Base-by-base conservation (phyloP, 2,888 invertebrate species). In the Drosophila falleni region DNA sequence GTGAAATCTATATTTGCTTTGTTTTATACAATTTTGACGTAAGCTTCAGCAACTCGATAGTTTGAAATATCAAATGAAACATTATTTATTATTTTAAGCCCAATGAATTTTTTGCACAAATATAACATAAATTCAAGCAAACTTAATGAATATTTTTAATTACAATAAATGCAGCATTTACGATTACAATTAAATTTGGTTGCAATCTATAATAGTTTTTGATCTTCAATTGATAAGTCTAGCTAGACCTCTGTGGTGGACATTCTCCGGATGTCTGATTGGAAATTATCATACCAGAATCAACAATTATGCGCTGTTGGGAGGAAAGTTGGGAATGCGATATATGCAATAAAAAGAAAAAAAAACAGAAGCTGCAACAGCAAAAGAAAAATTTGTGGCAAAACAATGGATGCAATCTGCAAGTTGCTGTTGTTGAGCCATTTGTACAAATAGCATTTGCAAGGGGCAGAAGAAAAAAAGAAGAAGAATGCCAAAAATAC, bases 401-500 rank as follows among this genome's bases (percentile, higher is more conserved):
- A 53, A 81, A 78, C 72, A 70, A 61, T 51, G 68, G 55, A 37
- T 54, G 69, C 54, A 31, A 31, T 49, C 37, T 50, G 69, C 54
- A 31, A 31, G 53, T 39, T 59, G 65, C 37, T n/a, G 29, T 6
- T 29, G 29, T 29, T 29, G 29, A 37, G 88, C 83, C 83, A 84
- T 88, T 88, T 88, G 83, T 73, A 70, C 50, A 78, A 78, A 81
- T 80, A 56, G 82, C 82, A 77, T 75, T 84, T 37, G 6, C 19
- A 16, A 16, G 31, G 47, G 19, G n/a, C 44, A 46, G 19, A 10
- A 44, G 31, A 65, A 80, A 70, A 81, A 89, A 63, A 37, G 47
- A 70, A 77, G 31, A 65, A 80, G 71, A 81, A 89, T 84, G 78
- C 81, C 85, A 63, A 86, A 86, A 86, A 76, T 74, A 87, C 89